Evolutionary conservation across 2,113 vertebrate genomes (phyloP).

Genomic region (Micronycteris hirsuta): DNA sequence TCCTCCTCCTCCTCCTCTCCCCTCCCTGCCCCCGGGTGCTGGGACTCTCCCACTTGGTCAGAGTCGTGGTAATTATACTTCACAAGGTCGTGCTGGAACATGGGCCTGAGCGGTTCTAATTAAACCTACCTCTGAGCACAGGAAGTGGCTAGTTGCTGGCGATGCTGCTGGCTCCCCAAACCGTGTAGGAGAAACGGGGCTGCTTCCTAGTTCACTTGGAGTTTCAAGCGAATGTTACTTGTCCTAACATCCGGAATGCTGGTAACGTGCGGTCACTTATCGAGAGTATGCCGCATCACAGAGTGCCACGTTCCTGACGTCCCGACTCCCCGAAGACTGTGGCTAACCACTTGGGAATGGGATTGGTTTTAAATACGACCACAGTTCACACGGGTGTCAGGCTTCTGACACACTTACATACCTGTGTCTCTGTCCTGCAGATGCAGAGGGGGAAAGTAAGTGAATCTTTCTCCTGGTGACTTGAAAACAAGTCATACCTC

Average conservation of each 20-base stretch:
- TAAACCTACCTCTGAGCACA: slow-evolving; percentile 31
- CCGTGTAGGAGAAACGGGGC: background rate
- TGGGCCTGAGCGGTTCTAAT: background rate
- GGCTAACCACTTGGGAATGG: background rate
- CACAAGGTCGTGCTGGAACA: background rate
- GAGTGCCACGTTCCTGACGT: background rate
- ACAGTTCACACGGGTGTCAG: background rate
- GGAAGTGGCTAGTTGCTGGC: slow-evolving; percentile 3
- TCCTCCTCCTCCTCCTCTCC: background rate
- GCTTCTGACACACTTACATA: background rate
- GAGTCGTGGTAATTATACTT: background rate
- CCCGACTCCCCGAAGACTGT: background rate
- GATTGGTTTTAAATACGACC: background rate
- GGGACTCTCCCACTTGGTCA: background rate
- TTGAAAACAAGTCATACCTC: background rate
- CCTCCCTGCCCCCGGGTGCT: background rate
- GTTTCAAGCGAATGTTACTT: background rate
- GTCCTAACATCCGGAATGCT: background rate
- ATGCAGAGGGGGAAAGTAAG: background rate
- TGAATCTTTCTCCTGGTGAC: background rate
- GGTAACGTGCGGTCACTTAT: background rate
- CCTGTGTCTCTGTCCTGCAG: background rate
- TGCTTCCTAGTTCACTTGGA: background rate
- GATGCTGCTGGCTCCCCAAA: background rate
- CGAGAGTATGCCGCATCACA: background rate